A percentile compares a stretch with the other conserved stretches of the same genome.
Evolutionary conservation across 2,113 vertebrate genomes (phyloP).

Genomic region (Colossoma macropomum): DNA sequence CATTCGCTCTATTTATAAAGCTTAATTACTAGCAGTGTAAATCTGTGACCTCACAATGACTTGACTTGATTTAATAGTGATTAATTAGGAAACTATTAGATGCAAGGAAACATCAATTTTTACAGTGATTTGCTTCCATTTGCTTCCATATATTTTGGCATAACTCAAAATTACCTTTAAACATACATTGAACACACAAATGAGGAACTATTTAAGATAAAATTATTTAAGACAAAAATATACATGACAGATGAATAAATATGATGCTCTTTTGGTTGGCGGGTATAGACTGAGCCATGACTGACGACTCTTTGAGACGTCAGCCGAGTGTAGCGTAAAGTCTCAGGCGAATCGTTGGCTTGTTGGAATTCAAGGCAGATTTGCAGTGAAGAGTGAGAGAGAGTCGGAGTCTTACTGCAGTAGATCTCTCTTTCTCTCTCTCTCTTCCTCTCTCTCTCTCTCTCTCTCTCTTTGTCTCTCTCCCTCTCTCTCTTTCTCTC

Average conservation of each 20-base stretch:
- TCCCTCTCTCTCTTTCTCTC: not conserved
- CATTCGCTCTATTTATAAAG: not conserved
- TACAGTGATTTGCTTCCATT: too few relatives aligned
- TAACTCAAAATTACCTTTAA: too few relatives aligned
- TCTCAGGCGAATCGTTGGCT: not conserved
- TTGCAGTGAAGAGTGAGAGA: not conserved
- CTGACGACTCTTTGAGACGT: not conserved
- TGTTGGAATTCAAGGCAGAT: constrained; percentile 21
- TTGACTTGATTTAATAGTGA: too few relatives aligned
- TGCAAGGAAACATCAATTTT: too few relatives aligned
- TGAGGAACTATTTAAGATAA: too few relatives aligned
- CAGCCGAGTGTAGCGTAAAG: not conserved
- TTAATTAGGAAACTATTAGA: too few relatives aligned
- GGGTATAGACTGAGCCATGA: not conserved
- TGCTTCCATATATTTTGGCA: too few relatives aligned
- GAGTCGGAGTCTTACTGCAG: not conserved
- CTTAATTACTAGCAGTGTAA: too few relatives aligned
- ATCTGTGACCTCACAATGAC: too few relatives aligned
- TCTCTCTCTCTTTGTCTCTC: not conserved
- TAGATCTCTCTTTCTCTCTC: not conserved
- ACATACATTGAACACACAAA: too few relatives aligned
- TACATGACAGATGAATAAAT: not conserved
- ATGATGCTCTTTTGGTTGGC: not conserved
- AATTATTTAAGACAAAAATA: not conserved
- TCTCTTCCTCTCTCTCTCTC: too few relatives aligned